Evolutionary conservation across 2,113 vertebrate species (phyloP), one percentile per base, ranked within the genome.

Genomic region (Cervus canadensis): DNA sequence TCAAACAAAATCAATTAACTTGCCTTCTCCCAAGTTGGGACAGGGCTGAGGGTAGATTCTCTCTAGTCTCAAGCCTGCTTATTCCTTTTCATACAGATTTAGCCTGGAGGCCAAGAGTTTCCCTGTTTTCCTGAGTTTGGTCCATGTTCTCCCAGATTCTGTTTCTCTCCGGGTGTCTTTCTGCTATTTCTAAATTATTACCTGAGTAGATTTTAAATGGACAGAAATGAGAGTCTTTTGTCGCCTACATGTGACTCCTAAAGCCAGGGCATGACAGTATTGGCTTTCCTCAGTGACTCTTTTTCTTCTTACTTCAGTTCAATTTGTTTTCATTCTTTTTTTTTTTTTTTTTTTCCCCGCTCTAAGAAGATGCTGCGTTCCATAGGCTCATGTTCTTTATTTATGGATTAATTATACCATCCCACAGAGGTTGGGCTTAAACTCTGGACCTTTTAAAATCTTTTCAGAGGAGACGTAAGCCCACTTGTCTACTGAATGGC

Each of bases 401-500:
- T 87, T 82, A 82, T 40, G n/a, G 9, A 87, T 95, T 83, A 93
- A 90, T 86, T 82, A 90, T 82, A 71, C 25, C 48, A 86, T 82
- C 45, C 26, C 50, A 90, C 64, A 62, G 45, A 90, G 19, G 4
- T 57, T 94, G 25, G 30, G 25, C 23, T 12, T 60, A 86, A 43
- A 62, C 17, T 94, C 52, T 93, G 50, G 36, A 57, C 45, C 40
- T 96, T 62, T 95, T 93, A 93, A 62, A 92, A 84, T 76, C 79
- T 88, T 84, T 79, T 87, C n/a, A 91, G 90, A 93, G 50, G 40
- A 54, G 23, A 88, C 0, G 10, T 52, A 56, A 87, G 16, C 56
- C 33, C 40, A 26, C 57, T 79, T 91, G 28, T 95, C 78, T 91
- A 12, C 7, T 59, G 28, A 12, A 36, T 16, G 23, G 23, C 13